phyloP scores from a whole-genome alignment of 2,113 vertebrate species.

The Syngnathus typhle region DNA sequence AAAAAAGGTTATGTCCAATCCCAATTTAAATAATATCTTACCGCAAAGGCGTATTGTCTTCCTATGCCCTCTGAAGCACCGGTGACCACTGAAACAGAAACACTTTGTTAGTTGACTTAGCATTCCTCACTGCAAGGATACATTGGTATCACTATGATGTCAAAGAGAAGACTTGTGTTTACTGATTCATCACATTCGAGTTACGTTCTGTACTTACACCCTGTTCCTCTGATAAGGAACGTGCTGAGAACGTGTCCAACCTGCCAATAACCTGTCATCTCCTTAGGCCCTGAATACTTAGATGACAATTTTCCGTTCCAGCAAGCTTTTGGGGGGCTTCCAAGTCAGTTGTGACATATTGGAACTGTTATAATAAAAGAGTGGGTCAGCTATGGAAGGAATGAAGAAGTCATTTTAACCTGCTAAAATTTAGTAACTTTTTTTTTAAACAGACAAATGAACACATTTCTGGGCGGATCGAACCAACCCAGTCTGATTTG shows the following conservation, averaged over 20 bases:
- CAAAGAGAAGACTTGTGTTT: slow-evolving; percentile 11
- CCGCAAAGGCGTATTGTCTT: slow-evolving; percentile 79
- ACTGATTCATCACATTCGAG: slow-evolving; percentile 28
- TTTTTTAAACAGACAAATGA: no score
- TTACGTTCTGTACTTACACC: slow-evolving; percentile 46
- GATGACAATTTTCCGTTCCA: neutral
- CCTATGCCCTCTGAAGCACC: slow-evolving; percentile 83
- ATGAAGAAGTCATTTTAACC: neutral
- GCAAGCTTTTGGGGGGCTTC: neutral
- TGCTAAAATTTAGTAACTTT: neutral
- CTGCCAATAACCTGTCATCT: neutral
- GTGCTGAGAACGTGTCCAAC: slow-evolving; percentile 23
- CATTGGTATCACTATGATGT: neutral
- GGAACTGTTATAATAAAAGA: neutral
- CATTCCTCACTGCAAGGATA: slow-evolving; percentile 10
- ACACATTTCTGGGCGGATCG: no score
- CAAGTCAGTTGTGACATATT: neutral
- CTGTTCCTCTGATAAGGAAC: slow-evolving; percentile 60
- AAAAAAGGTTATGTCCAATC: neutral
- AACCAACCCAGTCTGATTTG: no score
- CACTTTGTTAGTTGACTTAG: neutral
- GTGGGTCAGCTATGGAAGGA: neutral
- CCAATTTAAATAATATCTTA: slow-evolving; percentile 44
- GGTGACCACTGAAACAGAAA: slow-evolving; percentile 77
- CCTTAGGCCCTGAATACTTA: neutral